Percentiles rank a stretch among this genome's conserved stretches.
These are phyloP conservation scores for Coregonus clupeaformis DNA, from an alignment of 2,113 vertebrate species.

Conservation along the genomic window DNA sequence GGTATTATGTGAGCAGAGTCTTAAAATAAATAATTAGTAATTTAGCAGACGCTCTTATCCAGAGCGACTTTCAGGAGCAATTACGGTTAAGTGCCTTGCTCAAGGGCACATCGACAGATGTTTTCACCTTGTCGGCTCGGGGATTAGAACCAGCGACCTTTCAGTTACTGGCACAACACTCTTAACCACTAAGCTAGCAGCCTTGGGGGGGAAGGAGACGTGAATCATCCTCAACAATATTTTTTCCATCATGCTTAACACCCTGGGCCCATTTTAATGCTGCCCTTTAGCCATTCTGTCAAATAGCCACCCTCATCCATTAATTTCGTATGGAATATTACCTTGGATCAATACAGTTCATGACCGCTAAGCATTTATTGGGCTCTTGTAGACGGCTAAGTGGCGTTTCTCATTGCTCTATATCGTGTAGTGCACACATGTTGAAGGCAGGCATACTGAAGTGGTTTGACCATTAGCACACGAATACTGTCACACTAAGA, in stretches of 20 bases:
- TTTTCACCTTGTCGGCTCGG: too few relatives aligned
- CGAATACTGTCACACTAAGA: neutral
- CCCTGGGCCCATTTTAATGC: conserved; percentile 51
- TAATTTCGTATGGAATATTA: conserved; percentile 63
- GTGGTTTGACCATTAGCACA: neutral
- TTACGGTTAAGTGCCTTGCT: too few relatives aligned
- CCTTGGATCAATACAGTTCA: conserved; percentile 61
- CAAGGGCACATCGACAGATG: too few relatives aligned
- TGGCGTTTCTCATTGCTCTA: neutral
- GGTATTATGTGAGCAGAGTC: conserved; percentile 19
- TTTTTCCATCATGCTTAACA: conserved; percentile 51
- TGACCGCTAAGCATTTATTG: conserved; percentile 35
- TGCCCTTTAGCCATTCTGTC: conserved; percentile 60
- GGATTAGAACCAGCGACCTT: too few relatives aligned
- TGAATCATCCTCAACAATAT: conserved; percentile 51
- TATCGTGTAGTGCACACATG: neutral
- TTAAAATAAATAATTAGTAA: too few relatives aligned
- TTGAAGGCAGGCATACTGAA: neutral
- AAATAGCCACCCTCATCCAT: conserved; percentile 54
- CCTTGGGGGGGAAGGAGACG: conserved; percentile 16
- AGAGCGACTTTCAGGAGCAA: too few relatives aligned
- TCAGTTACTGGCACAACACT: too few relatives aligned
- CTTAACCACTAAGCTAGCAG: too few relatives aligned
- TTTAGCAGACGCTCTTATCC: too few relatives aligned
- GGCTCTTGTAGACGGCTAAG: conserved; percentile 2